Base-by-base conservation (phyloP, 2,113 vertebrate species). In the Eptesicus fuscus region DNA sequence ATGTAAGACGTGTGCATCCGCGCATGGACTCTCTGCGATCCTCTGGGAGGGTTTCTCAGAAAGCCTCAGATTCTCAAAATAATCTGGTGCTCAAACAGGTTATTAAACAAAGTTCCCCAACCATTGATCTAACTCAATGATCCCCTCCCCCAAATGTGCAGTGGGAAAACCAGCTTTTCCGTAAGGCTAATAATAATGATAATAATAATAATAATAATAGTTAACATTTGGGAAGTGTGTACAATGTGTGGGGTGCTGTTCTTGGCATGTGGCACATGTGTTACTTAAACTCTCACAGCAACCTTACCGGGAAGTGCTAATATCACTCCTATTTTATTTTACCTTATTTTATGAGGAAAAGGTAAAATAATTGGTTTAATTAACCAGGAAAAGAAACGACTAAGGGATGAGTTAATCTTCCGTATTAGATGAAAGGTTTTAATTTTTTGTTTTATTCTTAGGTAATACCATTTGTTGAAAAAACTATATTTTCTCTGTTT, bases 331-430 rank as follows among this genome's bases (percentile, higher is more conserved):
- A 49, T 51, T 22, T 70, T 70, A 37, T 37, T 49, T 20, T 49
- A 18, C 44, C 8, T 47, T 65, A 65, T 49, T 49, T 49, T 56
- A 20, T 51, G 87, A 83, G 59, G 73, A 95, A 78, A 83, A 84
- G 51, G 91, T 82, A 87, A 93, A 83, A 94, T 47, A 90, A 95
- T 56, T 83, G 35, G 59, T 47, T 84, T 90, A 63, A 92, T 90
- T 95, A 77, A 28, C 44, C 94, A 82, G 88, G n/a, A 85, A 69
- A 73, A 87, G 47, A 76, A 70, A 82, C 83, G 83, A 51, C 51
- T 79, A 88, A 94, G 25, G 30, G 35, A 71, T 93, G 71, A 90
- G 88, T 91, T 95, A 70, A 83, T 94, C 61, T 90, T 83, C 70
- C 25, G 1, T 47, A 30, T 79, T 40, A 90, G 32, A 86, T 53